Base-by-base conservation (phyloP, 2,113 vertebrate species). In the Podilymbus podiceps region DNA sequence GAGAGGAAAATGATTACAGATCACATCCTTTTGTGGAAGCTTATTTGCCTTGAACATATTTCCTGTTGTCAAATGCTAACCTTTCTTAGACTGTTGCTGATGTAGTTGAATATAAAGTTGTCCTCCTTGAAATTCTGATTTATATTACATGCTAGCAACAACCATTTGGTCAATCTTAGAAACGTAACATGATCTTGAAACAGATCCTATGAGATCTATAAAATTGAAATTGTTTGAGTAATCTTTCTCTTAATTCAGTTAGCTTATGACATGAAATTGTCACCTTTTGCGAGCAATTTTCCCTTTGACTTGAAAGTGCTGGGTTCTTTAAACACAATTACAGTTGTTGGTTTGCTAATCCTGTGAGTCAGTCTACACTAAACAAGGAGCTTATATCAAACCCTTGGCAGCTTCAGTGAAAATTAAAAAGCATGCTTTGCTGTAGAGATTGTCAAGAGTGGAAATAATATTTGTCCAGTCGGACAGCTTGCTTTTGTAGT, bases 381-480 rank as follows among this genome's bases (percentile, higher is more conserved):
- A 98, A 98, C 97, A 98, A 98, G 97, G 97, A 98, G 96, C 97
- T 97, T 92, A 76, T 95, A 97, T 98, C 97, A 98, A 98, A 97
- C 96, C 96, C 92, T 94, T 98, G 98, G 97, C 98, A 98, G 97
- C 93, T 97, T 97, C 98, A 98, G 96, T 98, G 98, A 98, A 98
- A 98, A 98, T 99, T 99, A 99, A 99, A 99, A 98, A 98, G 98
- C 98, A 94, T 98, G 98, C 98, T 99, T 98, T 99, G 98, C 98
- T 98, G 97, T 97, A 95, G 98, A 98, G 98, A 98, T 98, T 99
- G 99, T 99, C 99, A 99, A 98, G 97, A 96, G 98, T 99, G 98
- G 98, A 99, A 99, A 99, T 99, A 99, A 99, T 99, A 99, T 99
- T 99, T 99, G 99, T 99, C 99, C 99, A 99, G 98, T 98, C 69